Evolutionary conservation across 2,888 invertebrate genomes (phyloP), one percentile per base, ranked within the genome.

Genomic region (Eulithis testata): DNA sequence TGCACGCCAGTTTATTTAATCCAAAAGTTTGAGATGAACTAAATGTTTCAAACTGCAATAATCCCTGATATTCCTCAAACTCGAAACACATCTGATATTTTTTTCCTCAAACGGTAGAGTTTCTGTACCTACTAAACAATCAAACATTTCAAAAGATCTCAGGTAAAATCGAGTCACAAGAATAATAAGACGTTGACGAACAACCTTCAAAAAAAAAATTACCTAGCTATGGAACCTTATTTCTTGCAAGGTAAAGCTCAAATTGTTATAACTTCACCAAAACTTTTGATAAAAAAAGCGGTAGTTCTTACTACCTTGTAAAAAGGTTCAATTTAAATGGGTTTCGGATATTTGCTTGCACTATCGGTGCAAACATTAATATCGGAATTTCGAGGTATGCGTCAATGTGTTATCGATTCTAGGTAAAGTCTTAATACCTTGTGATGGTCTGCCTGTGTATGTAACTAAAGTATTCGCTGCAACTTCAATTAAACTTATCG

Each of bases 331-430:
- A 8, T 54, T 50, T 64, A 0, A 54, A 31, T 0, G 14, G 14
- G 45, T 49, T 59, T 9, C 27, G 5, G n/a, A 47, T 63, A 40
- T 63, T 63, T 59, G 59, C 37, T 49, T 14, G 27, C 59, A 55
- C 21, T 58, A 58, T 63, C 63, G 36, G 50, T 36, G 59, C 50
- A 64, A 64, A 64, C 54, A 55, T 59, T 45, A n/a, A 47, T 53
- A 54, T 57, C 12, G 57, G 52, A 40, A 55, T 58, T 57, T 57
- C 21, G 51, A 50, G 56, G 51, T 56, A 50, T 31, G 55, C 44
- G 52, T 60, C 47, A 27, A 36, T 56, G 49, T 62, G 55, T 65
- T 59, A 61, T 57, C 60, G 60, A 14, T 65, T 65, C 65, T 50
- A 43, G 37, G 61, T 53, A 65, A 61, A 47, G 51, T 60, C 55